Base-by-base conservation (phyloP, 2,797 vertebrate genomes). In the Synaphobranchus kaupii region DNA sequence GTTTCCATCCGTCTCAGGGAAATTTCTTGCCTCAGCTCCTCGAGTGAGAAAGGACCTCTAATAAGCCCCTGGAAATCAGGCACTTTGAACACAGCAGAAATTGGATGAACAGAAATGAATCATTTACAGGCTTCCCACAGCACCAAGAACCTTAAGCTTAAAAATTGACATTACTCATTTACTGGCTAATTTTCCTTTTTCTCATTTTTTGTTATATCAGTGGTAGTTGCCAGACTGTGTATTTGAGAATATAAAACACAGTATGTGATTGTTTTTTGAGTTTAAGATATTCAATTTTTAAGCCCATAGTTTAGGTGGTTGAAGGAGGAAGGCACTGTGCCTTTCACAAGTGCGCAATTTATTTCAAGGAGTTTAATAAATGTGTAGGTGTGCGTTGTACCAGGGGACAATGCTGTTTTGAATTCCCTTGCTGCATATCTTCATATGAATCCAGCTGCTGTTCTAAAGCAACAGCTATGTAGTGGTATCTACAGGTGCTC, bases 401-500 rank as follows among this genome's bases (percentile, higher is more conserved):
- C 8, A 7, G 31, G 15, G 15, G 34, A 22, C 31, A 44, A 78
- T 7, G 73, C 73, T 39, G 73, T 78, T 78, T 78, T 78, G 15
- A 78, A 78, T 78, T 44, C 13, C 31, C 31, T 78, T 78, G 17
- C 34, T 34, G 71, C 13, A 17, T 13, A 73, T 31, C 3, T 34
- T 13, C 20, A 15, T 31, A 28, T 13, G 71, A 39, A 9, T 13
- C 31, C 31, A 73, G 31, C 31, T 73, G 10, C 71, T 39, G 4
- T 73, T 31, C 31, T 13, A 73, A 34, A 73, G 31, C 31, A 6
- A 73, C 31, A 73, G 34, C 28, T 39, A 73, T 73, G 71, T 73
- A 6, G 71, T 78, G 34, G 34, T 15, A 78, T 39, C 31, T 39
- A 86, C 93, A 94, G 94, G 93, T 94, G 93, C 89, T 90, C 78